Conservation (phyloP, 2,888 invertebrate species). For the Xanthorhoe designata region DNA sequence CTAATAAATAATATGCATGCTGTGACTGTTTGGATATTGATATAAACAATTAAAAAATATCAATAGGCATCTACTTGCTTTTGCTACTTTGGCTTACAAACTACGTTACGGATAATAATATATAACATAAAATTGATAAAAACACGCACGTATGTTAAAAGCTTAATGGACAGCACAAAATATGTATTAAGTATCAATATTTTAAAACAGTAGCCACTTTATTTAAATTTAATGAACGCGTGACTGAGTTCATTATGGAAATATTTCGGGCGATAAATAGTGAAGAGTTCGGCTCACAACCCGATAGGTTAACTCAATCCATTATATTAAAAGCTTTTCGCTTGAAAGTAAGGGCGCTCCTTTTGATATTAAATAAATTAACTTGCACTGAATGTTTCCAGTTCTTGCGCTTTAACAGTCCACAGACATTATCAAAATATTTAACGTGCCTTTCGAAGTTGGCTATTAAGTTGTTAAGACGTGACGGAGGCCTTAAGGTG, state of each 20-base stretch:
- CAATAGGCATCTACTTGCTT: constrained; percentile 37
- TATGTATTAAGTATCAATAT: constrained; percentile 82
- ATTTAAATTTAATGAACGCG: constrained; percentile 81
- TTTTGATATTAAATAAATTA: constrained; percentile 14
- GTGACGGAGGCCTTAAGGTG: too few species aligned
- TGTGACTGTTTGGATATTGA: too few species aligned
- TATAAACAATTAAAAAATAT: too few species aligned
- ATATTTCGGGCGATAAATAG: constrained; percentile 66
- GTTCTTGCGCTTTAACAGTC: background rate
- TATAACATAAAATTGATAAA: constrained; percentile 57
- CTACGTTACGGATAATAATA: too few species aligned
- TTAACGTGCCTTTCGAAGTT: too few species aligned
- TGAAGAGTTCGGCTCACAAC: constrained; percentile 50
- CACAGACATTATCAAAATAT: background rate
- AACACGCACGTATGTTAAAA: constrained; percentile 18
- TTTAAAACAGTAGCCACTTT: constrained; percentile 82
- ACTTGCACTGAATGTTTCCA: background rate
- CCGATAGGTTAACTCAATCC: constrained; percentile 39
- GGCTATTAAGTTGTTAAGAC: too few species aligned
- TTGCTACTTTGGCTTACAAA: too few species aligned
- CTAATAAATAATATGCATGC: too few species aligned
- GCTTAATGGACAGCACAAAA: constrained; percentile 66
- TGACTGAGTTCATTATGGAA: constrained; percentile 78
- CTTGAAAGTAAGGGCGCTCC: constrained; percentile 24
- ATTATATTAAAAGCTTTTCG: constrained; percentile 44